Percentiles rank a stretch among this genome's conserved stretches.
phyloP scores from a whole-genome alignment of 2,888 invertebrate species.

The Chrysodeixis includens region DNA sequence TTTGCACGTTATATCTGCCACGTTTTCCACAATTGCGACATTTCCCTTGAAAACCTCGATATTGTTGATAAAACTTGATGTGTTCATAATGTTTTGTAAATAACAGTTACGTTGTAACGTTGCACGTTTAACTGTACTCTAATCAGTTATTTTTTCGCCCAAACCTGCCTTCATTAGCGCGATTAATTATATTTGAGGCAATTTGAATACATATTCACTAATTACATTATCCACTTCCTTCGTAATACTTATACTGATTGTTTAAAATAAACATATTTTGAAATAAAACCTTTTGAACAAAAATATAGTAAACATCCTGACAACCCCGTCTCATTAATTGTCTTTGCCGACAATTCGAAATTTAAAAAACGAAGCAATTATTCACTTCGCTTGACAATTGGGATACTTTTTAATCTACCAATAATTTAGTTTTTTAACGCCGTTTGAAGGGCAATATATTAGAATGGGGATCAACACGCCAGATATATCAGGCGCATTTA shows the following conservation, averaged over 20 bases:
- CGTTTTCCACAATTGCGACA: conserved; percentile 21
- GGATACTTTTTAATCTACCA: conserved; percentile 48
- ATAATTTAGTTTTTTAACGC: conserved; percentile 55
- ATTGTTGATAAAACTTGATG: conserved; percentile 57
- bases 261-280: neutral
- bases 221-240: neutral
- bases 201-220: neutral
- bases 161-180: conserved; percentile 33
- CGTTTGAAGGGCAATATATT: conserved; percentile 65
- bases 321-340: conserved; percentile 7
- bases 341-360: conserved; percentile 20
- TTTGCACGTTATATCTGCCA: conserved; percentile 12
- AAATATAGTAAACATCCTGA: neutral
- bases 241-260: neutral
- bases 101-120: conserved; percentile 46
- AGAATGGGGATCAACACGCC: conserved; percentile 69
- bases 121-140: conserved; percentile 29
- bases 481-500: conserved; percentile 74
- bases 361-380: conserved; percentile 45
- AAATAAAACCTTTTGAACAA: neutral
- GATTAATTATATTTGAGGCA: conserved; percentile 24
- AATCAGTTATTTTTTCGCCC: conserved; percentile 34
- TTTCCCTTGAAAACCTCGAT: conserved; percentile 40
- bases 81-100: conserved; percentile 60
- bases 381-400: conserved; percentile 42